Evolutionary conservation across 2,888 invertebrate genomes (phyloP).

Genomic region (Himalopsyche japonica): DNA sequence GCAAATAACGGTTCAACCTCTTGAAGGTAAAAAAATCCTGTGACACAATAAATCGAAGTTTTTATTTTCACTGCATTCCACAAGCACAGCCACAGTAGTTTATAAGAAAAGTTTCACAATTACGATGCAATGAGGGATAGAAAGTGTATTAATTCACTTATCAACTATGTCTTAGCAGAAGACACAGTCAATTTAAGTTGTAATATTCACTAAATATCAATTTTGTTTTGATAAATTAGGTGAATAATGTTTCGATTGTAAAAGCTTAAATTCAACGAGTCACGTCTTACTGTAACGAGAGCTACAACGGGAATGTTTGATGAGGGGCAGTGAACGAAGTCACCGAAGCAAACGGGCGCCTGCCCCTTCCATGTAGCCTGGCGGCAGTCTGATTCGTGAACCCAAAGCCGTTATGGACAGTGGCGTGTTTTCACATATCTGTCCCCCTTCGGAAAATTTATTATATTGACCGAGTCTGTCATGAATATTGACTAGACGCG

Average conservation of each 20-base stretch:
- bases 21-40: neutral
- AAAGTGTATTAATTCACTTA: neutral
- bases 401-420: neutral
- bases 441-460: neutral
- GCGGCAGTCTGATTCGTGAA: neutral
- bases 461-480: neutral
- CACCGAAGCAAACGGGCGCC: neutral
- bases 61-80: neutral
- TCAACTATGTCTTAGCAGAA: neutral
- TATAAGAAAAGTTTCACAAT: neutral
- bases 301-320: neutral
- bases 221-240: neutral
- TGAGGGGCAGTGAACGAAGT: neutral
- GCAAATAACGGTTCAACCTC: neutral
- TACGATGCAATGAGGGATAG: neutral
- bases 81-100: neutral
- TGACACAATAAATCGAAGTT: neutral
- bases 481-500: neutral
- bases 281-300: neutral
- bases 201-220: neutral
- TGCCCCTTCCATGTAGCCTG: neutral
- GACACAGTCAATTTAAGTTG: neutral
- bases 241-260: neutral
- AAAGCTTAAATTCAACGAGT: neutral
- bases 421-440: neutral